Evolutionary conservation across 2,797 vertebrate genomes (phyloP).

Genomic region (Apogon talboti): DNA sequence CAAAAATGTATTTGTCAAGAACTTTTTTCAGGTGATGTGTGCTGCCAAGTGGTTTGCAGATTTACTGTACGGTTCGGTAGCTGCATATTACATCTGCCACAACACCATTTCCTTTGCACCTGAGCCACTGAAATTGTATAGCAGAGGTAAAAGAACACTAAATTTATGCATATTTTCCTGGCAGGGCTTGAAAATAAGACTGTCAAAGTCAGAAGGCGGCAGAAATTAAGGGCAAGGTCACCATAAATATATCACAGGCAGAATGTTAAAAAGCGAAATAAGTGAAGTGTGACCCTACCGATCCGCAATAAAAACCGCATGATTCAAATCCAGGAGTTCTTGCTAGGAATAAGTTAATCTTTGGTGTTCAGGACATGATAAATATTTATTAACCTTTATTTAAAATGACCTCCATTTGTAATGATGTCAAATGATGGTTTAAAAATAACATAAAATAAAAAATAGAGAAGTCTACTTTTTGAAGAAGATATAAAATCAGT

Average conservation of each 20-base stretch:
- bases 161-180: background rate
- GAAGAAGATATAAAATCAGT: no score
- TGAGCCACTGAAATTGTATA: background rate
- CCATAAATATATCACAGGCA: background rate
- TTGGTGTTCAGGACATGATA: no score
- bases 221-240: background rate
- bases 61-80: slow-evolving; percentile 7
- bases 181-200: background rate
- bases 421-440: no score
- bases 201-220: background rate
- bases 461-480: no score
- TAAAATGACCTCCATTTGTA: no score
- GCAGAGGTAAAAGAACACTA: background rate
- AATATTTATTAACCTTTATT: no score
- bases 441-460: no score
- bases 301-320: no score
- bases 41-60: background rate
- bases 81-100: slow-evolving; percentile 29
- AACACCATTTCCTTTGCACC: background rate
- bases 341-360: no score
- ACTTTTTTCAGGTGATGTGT: background rate
- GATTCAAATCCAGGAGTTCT: no score
- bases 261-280: no score
- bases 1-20: background rate
- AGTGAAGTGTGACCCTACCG: no score